A percentile compares a stretch with the other conserved stretches of the same genome.
Evolutionary conservation across 2,797 vertebrate species (phyloP).

Genomic region (Sebastes ruberrimus): DNA sequence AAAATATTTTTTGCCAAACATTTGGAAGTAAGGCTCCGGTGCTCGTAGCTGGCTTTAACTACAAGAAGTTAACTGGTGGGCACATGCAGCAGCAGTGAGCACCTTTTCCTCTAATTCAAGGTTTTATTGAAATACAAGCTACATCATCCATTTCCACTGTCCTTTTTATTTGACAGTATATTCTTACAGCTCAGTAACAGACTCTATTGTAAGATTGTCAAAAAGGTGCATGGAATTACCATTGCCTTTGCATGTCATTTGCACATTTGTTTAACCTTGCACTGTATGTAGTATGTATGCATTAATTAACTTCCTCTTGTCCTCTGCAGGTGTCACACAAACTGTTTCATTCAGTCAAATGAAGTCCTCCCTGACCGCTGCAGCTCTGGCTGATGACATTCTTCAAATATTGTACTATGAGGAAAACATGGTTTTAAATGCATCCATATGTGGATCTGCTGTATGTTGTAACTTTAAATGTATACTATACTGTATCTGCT

Average conservation of each 20-base stretch:
- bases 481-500: slow-evolving; percentile 46
- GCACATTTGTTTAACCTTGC: background rate
- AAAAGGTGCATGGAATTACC: background rate
- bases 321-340: slow-evolving; percentile 80
- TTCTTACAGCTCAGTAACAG: background rate
- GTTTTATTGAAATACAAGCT: background rate
- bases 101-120: background rate
- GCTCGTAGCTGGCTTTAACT: no score
- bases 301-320: background rate
- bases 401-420: slow-evolving; percentile 36
- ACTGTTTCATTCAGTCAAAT: slow-evolving; percentile 83
- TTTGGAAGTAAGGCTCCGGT: no score
- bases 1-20: no score
- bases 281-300: background rate
- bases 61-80: no score
- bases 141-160: background rate
- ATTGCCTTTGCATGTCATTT: background rate
- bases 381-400: slow-evolving; percentile 26
- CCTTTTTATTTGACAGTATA: background rate
- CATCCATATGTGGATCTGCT: slow-evolving; percentile 53
- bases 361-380: slow-evolving; percentile 36
- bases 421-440: slow-evolving; percentile 53
- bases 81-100: background rate
- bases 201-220: background rate
- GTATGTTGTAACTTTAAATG: slow-evolving; percentile 55